Evolutionary conservation across 2,888 invertebrate species (phyloP), one percentile per base, ranked within the genome.

Genomic region (Drosophila antonietae): DNA sequence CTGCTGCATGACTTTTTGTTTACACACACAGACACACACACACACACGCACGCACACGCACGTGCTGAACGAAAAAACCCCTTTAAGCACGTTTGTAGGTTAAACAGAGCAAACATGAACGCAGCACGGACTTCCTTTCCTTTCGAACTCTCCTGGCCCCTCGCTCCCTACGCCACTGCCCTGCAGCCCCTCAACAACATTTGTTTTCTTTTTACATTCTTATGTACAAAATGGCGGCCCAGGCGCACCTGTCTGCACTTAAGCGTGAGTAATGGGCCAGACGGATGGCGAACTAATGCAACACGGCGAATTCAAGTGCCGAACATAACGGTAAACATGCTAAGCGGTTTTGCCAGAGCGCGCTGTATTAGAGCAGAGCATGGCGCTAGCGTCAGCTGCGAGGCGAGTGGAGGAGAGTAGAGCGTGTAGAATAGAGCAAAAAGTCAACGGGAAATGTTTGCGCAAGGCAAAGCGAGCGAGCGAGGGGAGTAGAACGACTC

Each of bases 301-400:
- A 85, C 83, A 85, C 83, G 83, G 88, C 85, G 83, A 84, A 84
- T 87, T 87, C 84, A 82, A 84, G 84, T 82, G 80, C 71, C 80
- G 84, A 83, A 84, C 85, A 88, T 81, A 79, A 84, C 88, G 83
- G 84, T 81, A 88, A 84, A 84, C 84, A 84, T 84, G 84, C 81
- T 84, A 84, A 84, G 88, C 84, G 88, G 81, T 87, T 85, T 80
- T 84, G 33, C 43, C 44, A 57, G 43, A 20, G 44, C 15, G n/a
- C 28, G 39, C 23, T 49, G 51, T 59, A 23, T 47, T 37, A 49
- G 14, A 20, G 47, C 39, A 23, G 5, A 28, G 28, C 28, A 28
- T 4, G 28, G 28, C 28, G 6, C 6, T 28, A 28, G 31, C 14
- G 1, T 44, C 5, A 2, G 1, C 20, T 12, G 9, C 7, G 15